These are phyloP conservation scores for Nasalis larvatus DNA, from an alignment of 2,113 vertebrate species.

Conservation along the genomic window DNA sequence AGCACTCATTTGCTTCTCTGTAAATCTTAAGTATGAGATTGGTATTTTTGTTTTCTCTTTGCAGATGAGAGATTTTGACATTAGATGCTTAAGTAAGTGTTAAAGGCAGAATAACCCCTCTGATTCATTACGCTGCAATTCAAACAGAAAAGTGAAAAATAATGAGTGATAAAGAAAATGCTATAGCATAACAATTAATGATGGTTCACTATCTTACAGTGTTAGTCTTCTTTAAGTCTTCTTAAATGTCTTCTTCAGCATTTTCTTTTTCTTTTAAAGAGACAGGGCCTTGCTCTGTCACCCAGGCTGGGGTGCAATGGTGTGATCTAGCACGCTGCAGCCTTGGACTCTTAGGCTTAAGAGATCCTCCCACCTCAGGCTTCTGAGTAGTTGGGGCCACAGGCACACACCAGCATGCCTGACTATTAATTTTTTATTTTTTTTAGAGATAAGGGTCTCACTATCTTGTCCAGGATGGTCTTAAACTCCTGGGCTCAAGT, in stretches of 20 bases:
- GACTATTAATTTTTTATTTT: too few relatives aligned
- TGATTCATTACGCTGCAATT: background rate
- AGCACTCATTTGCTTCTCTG: background rate
- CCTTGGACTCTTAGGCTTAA: too few relatives aligned
- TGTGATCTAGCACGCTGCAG: too few relatives aligned
- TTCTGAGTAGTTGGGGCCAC: too few relatives aligned
- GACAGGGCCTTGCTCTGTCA: too few relatives aligned
- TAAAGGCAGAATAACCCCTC: background rate
- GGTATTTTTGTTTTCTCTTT: background rate
- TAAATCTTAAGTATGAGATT: background rate
- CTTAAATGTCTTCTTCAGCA: background rate
- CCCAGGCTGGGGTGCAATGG: too few relatives aligned
- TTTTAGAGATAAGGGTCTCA: too few relatives aligned
- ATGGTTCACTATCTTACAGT: background rate
- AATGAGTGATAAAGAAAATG: background rate
- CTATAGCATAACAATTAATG: background rate
- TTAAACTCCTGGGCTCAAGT: too few relatives aligned
- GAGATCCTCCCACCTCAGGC: too few relatives aligned
- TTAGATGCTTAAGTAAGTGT: background rate
- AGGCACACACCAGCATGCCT: too few relatives aligned
- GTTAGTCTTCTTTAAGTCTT: background rate
- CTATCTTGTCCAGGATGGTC: too few relatives aligned
- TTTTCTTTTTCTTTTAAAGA: background rate
- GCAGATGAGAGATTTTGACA: background rate
- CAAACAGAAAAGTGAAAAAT: constrained; percentile 10